phyloP scores from a whole-genome alignment of 1,140 invertebrate genomes.

The Zelostemma sp. region DNA sequence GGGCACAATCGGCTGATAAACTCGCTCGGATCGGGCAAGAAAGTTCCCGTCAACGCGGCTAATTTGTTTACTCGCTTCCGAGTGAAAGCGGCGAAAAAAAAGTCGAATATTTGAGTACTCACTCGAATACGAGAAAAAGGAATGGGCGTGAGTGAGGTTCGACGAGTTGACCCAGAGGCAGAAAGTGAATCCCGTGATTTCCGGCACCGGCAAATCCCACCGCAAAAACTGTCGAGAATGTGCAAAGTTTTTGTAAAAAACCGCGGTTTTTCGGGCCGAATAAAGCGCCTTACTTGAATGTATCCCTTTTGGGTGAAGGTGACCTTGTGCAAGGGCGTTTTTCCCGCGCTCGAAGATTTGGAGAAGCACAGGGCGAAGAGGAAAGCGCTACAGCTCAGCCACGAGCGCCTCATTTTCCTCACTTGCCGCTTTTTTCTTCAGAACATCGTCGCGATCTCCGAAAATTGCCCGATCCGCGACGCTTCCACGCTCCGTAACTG shows the following conservation, averaged over 20 bases:
- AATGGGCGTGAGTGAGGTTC: conserved; percentile 74
- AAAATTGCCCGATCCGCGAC: conserved; percentile 3
- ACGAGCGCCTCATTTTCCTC: background rate
- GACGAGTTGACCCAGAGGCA: conserved; percentile 76
- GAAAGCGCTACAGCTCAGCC: background rate
- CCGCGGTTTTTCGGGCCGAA: background rate
- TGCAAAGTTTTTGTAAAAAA: background rate
- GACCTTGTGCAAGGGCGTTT: conserved; percentile 71
- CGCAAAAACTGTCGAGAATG: conserved; percentile 73
- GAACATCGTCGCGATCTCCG: too few species aligned
- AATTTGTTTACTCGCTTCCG: background rate
- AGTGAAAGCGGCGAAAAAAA: conserved; percentile 8
- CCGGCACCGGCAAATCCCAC: conserved; percentile 74
- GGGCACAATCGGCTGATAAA: too few species aligned
- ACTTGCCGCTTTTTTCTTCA: background rate
- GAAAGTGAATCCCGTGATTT: conserved; percentile 76
- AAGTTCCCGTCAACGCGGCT: background rate
- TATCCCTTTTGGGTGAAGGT: conserved; percentile 76
- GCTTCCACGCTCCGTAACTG: conserved; percentile 15
- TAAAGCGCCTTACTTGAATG: conserved; percentile 72
- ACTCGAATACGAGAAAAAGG: conserved; percentile 78
- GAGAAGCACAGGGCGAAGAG: conserved; percentile 7
- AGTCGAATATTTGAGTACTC: conserved; percentile 60
- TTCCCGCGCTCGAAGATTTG: background rate
- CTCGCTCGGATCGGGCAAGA: too few species aligned